Base-by-base conservation (phyloP, 2,797 vertebrate genomes). In the Tachyglossus aculeatus region DNA sequence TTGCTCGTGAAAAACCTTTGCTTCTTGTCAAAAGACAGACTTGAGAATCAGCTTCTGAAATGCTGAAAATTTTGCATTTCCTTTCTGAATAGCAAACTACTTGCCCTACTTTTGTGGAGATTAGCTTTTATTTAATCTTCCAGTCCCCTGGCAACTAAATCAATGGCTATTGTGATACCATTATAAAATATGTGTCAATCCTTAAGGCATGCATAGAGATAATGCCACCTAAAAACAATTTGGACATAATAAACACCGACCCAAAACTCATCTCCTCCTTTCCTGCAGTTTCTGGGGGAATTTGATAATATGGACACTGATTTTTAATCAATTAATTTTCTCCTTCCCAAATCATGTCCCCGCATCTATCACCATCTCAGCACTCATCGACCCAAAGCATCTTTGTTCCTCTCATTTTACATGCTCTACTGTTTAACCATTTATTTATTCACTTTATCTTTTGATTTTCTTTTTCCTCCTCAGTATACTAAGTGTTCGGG, bases 71-170 rank as follows among this genome's bases (percentile, higher is more conserved):
- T 65, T 37, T 34, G 60, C 54, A 62, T 63, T 19, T 74, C 77
- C 67, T 52, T 67, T 74, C 57, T 70, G 51, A 67, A 52, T 83
- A 83, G 69, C 54, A 67, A 78, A 86, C 65, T 54, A 29, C 57
- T 71, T 2, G 66, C 31, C 78, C 80, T 81, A 57, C 57, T 86
- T 84, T 67, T 57, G 38, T 47, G 36, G 73, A 76, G 80, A 84
- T 83, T 80, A 83, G 76, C 76, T 81, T 78, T 80, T 81, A 73
- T 88, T 86, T 88, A 83, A 86, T 86, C 80, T 79, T 69, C 66
- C 62, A 57, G 21, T 81, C 78, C 81, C 67, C 78, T 79, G 74
- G 58, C 66, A 36, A 59, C 56, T 38, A 68, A 76, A 69, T 57
- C 73, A 71, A 62, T 78, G 75, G 71, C 71, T 74, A 67, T 56